phyloP scores from a whole-genome alignment of 2,888 invertebrate genomes.

The Eugnorisma glareosa region DNA sequence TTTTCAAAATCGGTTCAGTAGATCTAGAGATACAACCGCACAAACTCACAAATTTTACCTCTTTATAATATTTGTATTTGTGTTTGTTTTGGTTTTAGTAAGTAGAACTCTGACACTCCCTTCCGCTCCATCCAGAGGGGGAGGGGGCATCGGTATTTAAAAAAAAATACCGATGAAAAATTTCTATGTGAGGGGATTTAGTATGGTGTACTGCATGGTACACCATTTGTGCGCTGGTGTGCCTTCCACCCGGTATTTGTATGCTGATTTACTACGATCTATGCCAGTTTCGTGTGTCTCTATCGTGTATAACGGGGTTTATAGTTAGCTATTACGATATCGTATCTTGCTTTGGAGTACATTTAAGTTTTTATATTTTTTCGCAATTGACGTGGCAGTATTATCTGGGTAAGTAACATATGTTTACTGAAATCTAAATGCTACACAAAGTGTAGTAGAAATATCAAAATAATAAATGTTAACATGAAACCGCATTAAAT shows the following conservation, averaged over 20 bases:
- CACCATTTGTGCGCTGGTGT: no score
- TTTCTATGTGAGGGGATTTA: no score
- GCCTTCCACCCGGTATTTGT: no score
- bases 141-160: no score
- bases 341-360: neutral
- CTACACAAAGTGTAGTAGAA: neutral
- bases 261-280: neutral
- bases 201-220: neutral
- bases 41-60: no score
- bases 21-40: no score
- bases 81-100: no score
- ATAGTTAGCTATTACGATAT: conserved; percentile 2
- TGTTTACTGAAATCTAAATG: neutral
- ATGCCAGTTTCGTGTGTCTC: neutral
- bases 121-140: no score
- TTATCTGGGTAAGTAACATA: neutral
- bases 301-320: conserved; percentile 22
- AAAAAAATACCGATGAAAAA: no score
- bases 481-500: neutral
- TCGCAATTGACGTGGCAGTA: neutral
- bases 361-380: neutral
- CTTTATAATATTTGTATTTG: no score
- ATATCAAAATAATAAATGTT: neutral
- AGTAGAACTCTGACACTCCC: no score
- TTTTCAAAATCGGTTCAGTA: no score